Conservation (phyloP, 2,113 vertebrate genomes). For the Leuciscus idus region DNA sequence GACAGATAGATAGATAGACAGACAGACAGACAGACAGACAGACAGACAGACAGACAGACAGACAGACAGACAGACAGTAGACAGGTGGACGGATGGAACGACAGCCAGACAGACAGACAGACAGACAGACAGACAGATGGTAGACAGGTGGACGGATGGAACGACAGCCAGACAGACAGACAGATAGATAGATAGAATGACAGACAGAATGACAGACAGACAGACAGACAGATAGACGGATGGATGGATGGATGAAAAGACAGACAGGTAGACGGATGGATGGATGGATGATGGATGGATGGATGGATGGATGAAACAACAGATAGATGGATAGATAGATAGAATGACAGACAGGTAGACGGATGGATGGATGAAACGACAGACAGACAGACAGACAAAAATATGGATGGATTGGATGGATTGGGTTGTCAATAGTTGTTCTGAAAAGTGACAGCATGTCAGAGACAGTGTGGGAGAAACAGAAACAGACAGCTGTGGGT, state of each 20-base stretch:
- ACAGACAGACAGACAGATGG: background rate
- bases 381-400: conserved; percentile 1
- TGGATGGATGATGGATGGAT: background rate
- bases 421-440: background rate
- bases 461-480: conserved; percentile 30
- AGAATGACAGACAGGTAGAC: too few species aligned
- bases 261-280: background rate
- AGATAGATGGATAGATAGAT: background rate
- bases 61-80: conserved; percentile 20
- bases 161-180: too few species aligned
- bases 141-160: too few species aligned
- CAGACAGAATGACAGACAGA: too few species aligned
- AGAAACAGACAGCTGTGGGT: conserved; percentile 27
- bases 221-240: background rate
- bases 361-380: conserved; percentile 6
- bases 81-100: too few species aligned
- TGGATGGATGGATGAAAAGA: background rate
- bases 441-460: conserved; percentile 10
- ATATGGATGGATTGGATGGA: background rate
- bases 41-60: background rate
- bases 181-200: background rate
- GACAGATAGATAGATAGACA: too few species aligned
- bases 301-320: too few species aligned
- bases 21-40: background rate
- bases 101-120: background rate